These are phyloP conservation scores for Diogma glabrata DNA, from an alignment of 2,888 invertebrate species.

Conservation along the genomic window DNA sequence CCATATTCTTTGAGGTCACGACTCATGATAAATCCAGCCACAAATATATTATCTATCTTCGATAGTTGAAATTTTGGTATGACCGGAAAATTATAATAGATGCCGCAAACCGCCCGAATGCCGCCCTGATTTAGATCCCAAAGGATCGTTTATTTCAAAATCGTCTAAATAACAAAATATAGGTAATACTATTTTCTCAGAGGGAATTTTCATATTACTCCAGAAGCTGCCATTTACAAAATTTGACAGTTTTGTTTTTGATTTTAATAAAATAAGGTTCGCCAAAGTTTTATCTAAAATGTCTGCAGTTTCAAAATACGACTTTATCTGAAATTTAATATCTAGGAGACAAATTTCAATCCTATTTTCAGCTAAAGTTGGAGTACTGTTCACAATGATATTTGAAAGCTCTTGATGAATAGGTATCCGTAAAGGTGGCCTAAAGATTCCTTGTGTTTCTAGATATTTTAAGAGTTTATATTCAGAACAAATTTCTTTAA, in stretches of 20 bases:
- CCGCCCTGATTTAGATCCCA: neutral
- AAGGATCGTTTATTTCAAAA: neutral
- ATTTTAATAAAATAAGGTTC: neutral
- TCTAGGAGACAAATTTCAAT: neutral
- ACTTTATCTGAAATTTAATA: neutral
- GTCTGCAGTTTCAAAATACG: neutral
- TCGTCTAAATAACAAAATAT: neutral
- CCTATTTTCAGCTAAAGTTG: neutral
- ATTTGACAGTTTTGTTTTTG: neutral
- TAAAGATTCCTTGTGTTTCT: neutral
- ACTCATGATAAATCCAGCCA: neutral
- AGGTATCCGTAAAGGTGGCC: neutral
- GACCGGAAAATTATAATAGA: neutral
- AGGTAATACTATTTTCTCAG: neutral
- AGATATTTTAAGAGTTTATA: conserved; percentile 1
- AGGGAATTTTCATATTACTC: neutral
- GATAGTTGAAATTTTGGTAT: neutral
- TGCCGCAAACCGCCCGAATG: neutral
- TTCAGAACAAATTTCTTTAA: neutral
- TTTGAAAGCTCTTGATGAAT: neutral
- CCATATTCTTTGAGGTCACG: neutral
- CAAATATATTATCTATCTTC: neutral
- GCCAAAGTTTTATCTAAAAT: neutral
- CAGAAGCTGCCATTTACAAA: neutral
- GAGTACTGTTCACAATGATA: neutral